These are phyloP conservation scores for Enhydra lutris DNA, from an alignment of 2,113 vertebrate species.

Conservation along the genomic window DNA sequence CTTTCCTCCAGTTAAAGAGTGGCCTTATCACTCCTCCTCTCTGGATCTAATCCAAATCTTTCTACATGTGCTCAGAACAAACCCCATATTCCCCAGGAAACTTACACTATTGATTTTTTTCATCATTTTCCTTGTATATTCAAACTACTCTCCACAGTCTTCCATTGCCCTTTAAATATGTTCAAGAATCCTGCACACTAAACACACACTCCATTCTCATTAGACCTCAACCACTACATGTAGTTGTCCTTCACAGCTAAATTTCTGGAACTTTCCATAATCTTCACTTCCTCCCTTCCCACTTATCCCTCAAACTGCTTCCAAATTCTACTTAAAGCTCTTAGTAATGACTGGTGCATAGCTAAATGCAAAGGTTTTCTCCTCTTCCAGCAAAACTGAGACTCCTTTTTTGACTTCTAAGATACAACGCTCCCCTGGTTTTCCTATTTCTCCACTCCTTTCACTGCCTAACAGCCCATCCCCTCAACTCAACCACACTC, in stretches of 20 bases:
- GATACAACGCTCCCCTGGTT: background rate
- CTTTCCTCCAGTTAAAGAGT: background rate
- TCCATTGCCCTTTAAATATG: background rate
- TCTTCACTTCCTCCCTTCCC: background rate
- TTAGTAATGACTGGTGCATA: background rate
- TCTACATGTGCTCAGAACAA: background rate
- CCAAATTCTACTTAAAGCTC: slow-evolving; percentile 34
- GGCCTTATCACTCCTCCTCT: background rate
- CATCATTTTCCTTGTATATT: background rate
- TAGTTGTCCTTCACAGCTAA: background rate
- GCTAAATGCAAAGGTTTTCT: background rate
- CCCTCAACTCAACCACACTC: background rate
- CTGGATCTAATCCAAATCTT: background rate
- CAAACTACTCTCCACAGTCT: slow-evolving; percentile 1
- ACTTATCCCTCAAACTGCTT: slow-evolving; percentile 10
- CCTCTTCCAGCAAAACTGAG: background rate
- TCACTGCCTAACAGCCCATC: background rate
- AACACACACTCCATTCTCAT: background rate
- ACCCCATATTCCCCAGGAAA: background rate
- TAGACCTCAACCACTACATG: background rate
- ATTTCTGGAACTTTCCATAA: slow-evolving; percentile 1
- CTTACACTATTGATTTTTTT: background rate
- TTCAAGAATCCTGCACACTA: background rate
- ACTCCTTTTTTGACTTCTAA: background rate
- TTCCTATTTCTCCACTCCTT: background rate